Evolutionary conservation across 2,888 invertebrate genomes (phyloP), one percentile per base, ranked within the genome.

Genomic region (Zonitis immaculata): DNA sequence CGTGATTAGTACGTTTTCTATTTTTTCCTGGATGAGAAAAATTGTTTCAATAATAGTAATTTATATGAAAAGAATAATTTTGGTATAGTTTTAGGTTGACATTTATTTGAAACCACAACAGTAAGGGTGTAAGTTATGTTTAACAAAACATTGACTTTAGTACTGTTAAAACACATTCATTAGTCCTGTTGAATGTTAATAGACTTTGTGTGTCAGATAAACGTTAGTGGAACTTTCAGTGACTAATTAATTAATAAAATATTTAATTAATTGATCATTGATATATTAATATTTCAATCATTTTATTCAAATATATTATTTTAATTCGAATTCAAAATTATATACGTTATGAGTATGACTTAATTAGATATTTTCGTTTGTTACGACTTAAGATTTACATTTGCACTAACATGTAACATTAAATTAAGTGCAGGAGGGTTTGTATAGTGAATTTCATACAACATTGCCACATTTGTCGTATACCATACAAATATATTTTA

Each of bases 361-460:
- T 39, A 39, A 39, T 39, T 39, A 39, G 20, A 39, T 6, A 5
- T 39, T 39, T 39, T 39, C 11, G 20, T 20, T 22, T 35, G 20
- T 18, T 20, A 20, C 39, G 44, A 16, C 25, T 43, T 49, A 49
- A 49, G 30, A 49, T 49, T 49, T 49, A 44, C 32, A 30, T 30
- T n/a, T 49, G 49, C 44, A 44, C 49, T 25, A 49, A 49, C 44
- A 49, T 44, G 44, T 44, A 30, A 30, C 44, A 35, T 49, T 44
- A 49, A 44, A 49, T 49, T 43, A 49, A 42, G 22, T 49, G 11
- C 30, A 39, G 28, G 11, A 49, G 30, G 49, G 26, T 25, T 44
- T 44, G 25, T 44, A 28, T 42, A 48, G 48, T 44, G 20, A 39
- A 18, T 44, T 25, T 30, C 44, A 49, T 49, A 49, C 32, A 42